phyloP scores from a whole-genome alignment of 2,113 vertebrate species.

The Osmerus eperlanus region DNA sequence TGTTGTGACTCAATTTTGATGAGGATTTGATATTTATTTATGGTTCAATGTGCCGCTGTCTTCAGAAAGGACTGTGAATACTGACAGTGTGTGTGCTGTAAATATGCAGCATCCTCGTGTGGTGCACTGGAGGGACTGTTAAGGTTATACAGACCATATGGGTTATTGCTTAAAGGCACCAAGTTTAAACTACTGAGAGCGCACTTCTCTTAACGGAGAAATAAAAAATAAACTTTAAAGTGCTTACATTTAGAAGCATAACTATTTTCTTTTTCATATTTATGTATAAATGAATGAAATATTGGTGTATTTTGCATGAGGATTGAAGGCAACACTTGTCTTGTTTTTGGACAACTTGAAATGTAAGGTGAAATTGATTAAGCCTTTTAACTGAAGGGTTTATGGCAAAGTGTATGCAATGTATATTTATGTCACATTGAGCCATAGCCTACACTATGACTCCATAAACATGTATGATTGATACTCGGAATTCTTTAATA shows the following conservation, averaged over 20 bases:
- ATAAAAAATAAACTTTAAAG: background rate
- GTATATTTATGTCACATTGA: conserved; percentile 38
- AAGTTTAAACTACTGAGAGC: background rate
- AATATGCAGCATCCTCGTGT: background rate
- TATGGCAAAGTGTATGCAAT: conserved; percentile 32
- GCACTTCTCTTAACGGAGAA: background rate
- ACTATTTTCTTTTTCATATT: conserved; percentile 29
- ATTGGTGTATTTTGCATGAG: conserved; percentile 61
- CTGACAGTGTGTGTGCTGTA: background rate
- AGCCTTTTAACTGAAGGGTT: conserved; percentile 27
- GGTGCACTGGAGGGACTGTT: background rate
- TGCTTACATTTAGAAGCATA: conserved; percentile 2
- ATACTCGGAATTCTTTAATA: conserved; percentile 21
- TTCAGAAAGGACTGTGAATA: background rate
- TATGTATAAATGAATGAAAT: conserved; percentile 37
- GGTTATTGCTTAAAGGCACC: background rate
- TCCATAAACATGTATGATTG: conserved; percentile 19
- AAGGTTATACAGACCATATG: background rate
- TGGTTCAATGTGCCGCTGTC: background rate
- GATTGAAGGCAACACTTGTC: conserved; percentile 32
- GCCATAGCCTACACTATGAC: conserved; percentile 24
- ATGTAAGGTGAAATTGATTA: conserved; percentile 33
- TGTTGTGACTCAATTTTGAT: background rate
- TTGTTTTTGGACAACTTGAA: conserved; percentile 27
- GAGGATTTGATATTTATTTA: background rate